Base-by-base conservation (phyloP, 2,113 vertebrate species). In the Pseudorectes ferrugineus region DNA sequence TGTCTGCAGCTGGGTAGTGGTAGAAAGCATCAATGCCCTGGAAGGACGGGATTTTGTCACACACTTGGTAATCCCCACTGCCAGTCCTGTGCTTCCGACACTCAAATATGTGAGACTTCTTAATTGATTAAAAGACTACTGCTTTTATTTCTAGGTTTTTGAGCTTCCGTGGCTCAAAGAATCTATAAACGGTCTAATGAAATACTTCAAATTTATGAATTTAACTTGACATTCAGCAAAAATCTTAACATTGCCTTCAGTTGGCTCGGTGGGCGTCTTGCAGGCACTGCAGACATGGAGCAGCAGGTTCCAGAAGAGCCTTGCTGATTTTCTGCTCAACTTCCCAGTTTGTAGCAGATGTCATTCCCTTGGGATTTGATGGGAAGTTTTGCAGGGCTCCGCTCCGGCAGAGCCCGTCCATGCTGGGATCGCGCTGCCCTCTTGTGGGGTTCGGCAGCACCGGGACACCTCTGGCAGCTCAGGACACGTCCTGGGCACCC, bases 401-500 rank as follows among this genome's bases (percentile, higher is more conserved):
- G 54, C 73, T 43, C 52, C 3, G 15, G 9, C 40, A 11, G 38
- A 73, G 65, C 52, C 24, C 18, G 2, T 7, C 74, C 83, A 12
- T 4, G 73, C 57, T 58, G 92, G 92, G 25, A 43, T 25, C 10
- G 71, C 85, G 93, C 97, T 98, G 98, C 97, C 97, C 97, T 97
- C 98, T 98, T 68, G 96, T 91, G 98, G 97, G 93, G 72, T 33
- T 51, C 5, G 51, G 6, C 59, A 68, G 77, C 51, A 8, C 57
- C 40, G 65, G 62, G 93, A 57, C 76, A 33, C 5, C 3, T 3
- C 25, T 5, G 76, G 72, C 63, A 49, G 63, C 80, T 9, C 54
- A 3, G 18, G 62, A 26, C 40, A 3, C 22, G 25, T 12, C 3
- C 19, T 0, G 38, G 52, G 45, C 31, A 31, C 45, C 28, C 29